Conservation (phyloP, 35 echinoderm and acorn worm genomes). For the Apostichopus japonicus region DNA sequence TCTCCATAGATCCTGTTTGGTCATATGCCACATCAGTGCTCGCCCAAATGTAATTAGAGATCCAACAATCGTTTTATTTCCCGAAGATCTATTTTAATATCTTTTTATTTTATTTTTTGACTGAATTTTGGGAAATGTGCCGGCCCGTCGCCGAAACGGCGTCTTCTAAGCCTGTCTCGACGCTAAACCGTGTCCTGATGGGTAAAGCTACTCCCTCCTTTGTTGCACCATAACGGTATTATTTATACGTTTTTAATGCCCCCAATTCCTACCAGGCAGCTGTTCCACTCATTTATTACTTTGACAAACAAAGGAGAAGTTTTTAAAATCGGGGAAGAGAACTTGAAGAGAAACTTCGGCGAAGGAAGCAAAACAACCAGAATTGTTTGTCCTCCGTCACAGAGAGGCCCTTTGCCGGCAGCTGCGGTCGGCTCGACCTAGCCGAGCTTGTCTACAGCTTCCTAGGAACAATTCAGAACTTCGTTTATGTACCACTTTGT, state of each 20-base stretch:
- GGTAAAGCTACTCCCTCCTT: constrained; percentile 40
- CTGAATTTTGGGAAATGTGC: constrained; percentile 53
- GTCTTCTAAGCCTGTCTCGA: constrained; percentile 20
- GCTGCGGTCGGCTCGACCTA: constrained; percentile 54
- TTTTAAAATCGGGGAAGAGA: constrained; percentile 26
- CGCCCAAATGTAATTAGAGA: constrained; percentile 57
- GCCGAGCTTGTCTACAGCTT: constrained; percentile 43
- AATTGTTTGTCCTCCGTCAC: constrained; percentile 40
- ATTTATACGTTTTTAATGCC: constrained; percentile 93
- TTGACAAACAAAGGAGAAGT: constrained; percentile 58
- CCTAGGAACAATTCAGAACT: constrained; percentile 46
- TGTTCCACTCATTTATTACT: constrained; percentile 84
- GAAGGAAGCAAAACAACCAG: constrained; percentile 47
- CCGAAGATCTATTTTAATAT: constrained; percentile 31
- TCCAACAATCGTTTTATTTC: constrained; percentile 7
- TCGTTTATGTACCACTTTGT: constrained; percentile 75
- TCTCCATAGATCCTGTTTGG: background rate
- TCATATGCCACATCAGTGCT: constrained; percentile 50
- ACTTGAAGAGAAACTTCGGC: constrained; percentile 20
- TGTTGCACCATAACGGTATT: constrained; percentile 69
- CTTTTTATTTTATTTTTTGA: constrained; percentile 9
- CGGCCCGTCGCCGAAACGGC: constrained; percentile 55
- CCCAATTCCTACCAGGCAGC: constrained; percentile 69
- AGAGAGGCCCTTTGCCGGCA: constrained; percentile 35
- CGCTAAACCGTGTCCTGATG: constrained; percentile 5